Percentiles rank a stretch among this genome's conserved stretches.
Evolutionary conservation across 1,140 invertebrate species (phyloP).

Genomic region (Cepaea nemoralis): DNA sequence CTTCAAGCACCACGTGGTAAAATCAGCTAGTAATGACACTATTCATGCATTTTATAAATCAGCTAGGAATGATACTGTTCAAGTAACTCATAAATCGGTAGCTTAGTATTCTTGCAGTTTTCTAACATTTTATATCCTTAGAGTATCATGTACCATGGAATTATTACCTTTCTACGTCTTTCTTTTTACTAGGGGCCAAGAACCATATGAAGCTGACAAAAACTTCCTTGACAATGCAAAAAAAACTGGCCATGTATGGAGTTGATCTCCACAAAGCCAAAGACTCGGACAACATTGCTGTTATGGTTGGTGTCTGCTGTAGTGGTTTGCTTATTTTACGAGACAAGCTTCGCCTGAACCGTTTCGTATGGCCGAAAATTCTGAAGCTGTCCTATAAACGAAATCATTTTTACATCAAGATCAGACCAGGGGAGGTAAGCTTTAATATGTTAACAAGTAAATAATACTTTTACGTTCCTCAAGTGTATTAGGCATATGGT

Average conservation of each 20-base stretch:
- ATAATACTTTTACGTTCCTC: too few relatives aligned
- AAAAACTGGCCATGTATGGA: constrained; percentile 97
- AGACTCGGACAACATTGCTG: constrained; percentile 94
- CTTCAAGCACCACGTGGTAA: too few relatives aligned
- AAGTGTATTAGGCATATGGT: too few relatives aligned
- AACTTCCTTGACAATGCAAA: constrained; percentile 98
- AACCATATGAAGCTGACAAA: constrained; percentile 94
- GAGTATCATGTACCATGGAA: too few relatives aligned
- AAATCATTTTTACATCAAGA: constrained; percentile 98
- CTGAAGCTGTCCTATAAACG: constrained; percentile 99
- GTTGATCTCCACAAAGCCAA: constrained; percentile 96
- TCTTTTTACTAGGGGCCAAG: constrained; percentile 83
- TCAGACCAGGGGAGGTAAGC: constrained; percentile 89
- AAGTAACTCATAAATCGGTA: too few relatives aligned
- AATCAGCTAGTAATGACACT: too few relatives aligned
- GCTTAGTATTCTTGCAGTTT: too few relatives aligned
- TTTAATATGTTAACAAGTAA: neutral
- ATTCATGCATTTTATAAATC: too few relatives aligned
- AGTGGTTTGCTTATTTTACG: constrained; percentile 94
- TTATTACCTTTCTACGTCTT: neutral
- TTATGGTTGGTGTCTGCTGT: constrained; percentile 96
- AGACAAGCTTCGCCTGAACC: constrained; percentile 94
- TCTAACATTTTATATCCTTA: too few relatives aligned
- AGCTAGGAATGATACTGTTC: too few relatives aligned
- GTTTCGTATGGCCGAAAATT: constrained; percentile 99